Evolutionary conservation across 64 coral and sea anemone genomes (phyloP), one percentile per base, ranked within the genome.

Genomic region (Montipora efflorescens): DNA sequence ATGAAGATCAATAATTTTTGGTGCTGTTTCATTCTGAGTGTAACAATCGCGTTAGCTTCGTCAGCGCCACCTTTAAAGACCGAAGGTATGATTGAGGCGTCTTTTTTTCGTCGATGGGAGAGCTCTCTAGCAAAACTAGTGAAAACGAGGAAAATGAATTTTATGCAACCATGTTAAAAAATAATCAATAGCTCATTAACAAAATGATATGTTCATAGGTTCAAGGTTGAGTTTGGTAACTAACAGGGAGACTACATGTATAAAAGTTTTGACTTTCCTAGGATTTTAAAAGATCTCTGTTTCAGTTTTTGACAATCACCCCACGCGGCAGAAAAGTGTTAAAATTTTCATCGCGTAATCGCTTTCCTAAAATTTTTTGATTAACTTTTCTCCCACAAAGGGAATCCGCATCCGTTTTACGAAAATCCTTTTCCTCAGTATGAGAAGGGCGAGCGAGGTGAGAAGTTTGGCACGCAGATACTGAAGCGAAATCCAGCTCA

Each of bases 371-470:
- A 36, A 36, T 2, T 0, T 36, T 36, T 36, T 36, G 36, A 36
- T 36, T 36, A 36, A 36, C 36, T 36, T 36, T 36, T 36, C 36
- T 36, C 36, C 36, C 36, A 67, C 11, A 9, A 4, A 84, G 81
- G 81, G 64, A 66, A 84, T 48, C 61, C 81, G 1, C 55, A 67
- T 47, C 81, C 81, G 44, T 84, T 84, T 36, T 84, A 84, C 15
- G 25, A 84, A 84, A 67, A 5, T 36, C 59, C 81, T 15, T 62
- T 66, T 48, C 81, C 81, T 25, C 10, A 13, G 58, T 58, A 84
- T 20, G 61, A 84, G 6, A 67, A 15, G 59, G 25, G 44, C 7
- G 81, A 28, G 47, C 53, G 15, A 11, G 55, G 43, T 44, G 19
- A 45, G 16, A 52, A 59, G 8, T 67, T 68, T 67, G 81, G 44